Base-by-base conservation (phyloP, 2,113 vertebrate genomes). In the Seriola rivoliana region DNA sequence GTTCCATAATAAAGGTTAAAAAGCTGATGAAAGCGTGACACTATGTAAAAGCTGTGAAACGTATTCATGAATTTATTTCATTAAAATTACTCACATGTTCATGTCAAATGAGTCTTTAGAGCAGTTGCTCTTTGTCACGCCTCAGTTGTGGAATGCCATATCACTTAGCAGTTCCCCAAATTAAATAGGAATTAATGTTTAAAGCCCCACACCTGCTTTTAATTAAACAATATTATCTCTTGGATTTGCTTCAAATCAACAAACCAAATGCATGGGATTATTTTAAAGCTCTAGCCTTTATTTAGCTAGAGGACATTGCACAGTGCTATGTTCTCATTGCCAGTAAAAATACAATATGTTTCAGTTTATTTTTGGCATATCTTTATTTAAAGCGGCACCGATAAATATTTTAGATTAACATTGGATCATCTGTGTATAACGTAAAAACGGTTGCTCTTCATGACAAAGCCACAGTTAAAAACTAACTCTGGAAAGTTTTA, bases 121-220 rank as follows among this genome's bases (percentile, higher is more conserved):
- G 50, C 55, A 64, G 29, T 50, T 19, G 59, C 58, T 79, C 40
- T 52, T n/a, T 29, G 34, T 68, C 48, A 23, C 38, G 14, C 50
- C 25, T 81, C 59, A 75, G 16, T 38, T 23, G n/a, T 78, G 57
- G 48, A 57, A 57, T 78, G 52, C 54, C 34, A 2, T 21, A 60
- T 83, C 65, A 40, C 74, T 55, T 44, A 78, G 65, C 46, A 85
- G 65, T 29, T 62, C 54, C 42, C 11, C 36, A 79, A 54, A 85
- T 86, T 78, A 69, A 89, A 75, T 5, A 9, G 68, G 79, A 78
- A 86, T 89, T 80, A 87, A 57, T 52, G 32, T 80, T 79, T 19
- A 67, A 83, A 85, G 21, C 75, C 12, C 1, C 29, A 77, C 82
- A 82, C 75, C 71, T 74, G 78, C 59, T 69, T 81, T 71, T 72